Evolutionary conservation across 1,140 invertebrate species (phyloP).

Genomic region (Cryptotermes secundus): DNA sequence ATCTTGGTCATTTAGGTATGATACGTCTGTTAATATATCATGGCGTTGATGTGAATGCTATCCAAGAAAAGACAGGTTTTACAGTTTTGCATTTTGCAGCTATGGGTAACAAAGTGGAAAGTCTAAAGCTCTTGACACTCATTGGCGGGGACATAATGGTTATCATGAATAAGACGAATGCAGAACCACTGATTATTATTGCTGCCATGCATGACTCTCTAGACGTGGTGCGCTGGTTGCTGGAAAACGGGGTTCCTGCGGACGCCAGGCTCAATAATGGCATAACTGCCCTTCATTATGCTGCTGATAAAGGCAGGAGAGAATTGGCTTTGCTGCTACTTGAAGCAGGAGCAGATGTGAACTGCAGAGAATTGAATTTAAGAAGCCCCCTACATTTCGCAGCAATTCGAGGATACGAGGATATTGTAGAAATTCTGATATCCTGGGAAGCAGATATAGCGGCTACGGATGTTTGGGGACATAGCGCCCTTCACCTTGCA

Average conservation of each 20-base stretch:
- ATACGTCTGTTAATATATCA: background rate
- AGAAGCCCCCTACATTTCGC: background rate
- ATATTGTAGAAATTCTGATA: background rate
- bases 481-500: background rate
- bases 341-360: background rate
- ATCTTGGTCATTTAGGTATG: background rate
- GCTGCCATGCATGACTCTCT: background rate
- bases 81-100: background rate
- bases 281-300: background rate
- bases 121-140: background rate
- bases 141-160: background rate
- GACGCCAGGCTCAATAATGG: background rate
- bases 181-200: background rate
- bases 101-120: background rate
- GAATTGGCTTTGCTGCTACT: background rate
- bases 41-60: background rate
- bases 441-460: background rate
- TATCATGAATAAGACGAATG: background rate
- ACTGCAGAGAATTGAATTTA: background rate
- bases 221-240: background rate
- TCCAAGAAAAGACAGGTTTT: background rate
- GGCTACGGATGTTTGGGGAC: background rate
- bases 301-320: background rate
- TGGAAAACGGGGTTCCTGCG: background rate
- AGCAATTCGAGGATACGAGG: background rate